Base-by-base conservation (phyloP, 2,113 vertebrate genomes). In the Hiodon alosoides region DNA sequence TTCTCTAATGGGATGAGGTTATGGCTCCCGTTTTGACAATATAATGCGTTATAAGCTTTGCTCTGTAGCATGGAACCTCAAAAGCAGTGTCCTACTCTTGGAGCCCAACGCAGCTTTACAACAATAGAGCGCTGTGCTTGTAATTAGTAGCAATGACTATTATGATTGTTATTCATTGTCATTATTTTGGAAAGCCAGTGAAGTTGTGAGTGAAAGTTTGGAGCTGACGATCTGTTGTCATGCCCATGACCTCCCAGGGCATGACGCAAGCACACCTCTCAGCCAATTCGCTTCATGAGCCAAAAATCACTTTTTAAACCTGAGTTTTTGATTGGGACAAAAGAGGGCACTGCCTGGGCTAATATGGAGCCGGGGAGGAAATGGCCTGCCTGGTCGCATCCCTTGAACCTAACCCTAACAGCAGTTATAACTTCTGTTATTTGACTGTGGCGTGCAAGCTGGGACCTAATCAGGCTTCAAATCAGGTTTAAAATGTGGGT, bases 171-270 rank as follows among this genome's bases (percentile, higher is more conserved):
- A 66, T 66, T n/a, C 46, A 10, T 66, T 65, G 62, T 65, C 11
- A 66, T 66, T 10, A 48, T 9, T 69, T 80, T 79, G 59, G 61
- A 78, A 79, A 79, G 81, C 16, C 52, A 57, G 46, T 54, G 48
- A 52, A 61, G 31, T 68, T 68, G 3, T 57, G n/a, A 55, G 31
- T 70, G 31, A 31, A 31, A 31, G 31, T 31, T 31, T 31, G 64
- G 9, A 55, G 53, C 53, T 7, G 52, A 70, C 16, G 16, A 70
- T 70, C 50, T 55, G 17, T 14, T 16, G 64, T 68, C 58, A 72
- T 50, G 75, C 67, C 67, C 65, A 73, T 79, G 77, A 80, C 31
- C 31, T 31, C 31, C 31, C 31, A 31, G 2, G 31, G 31, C 31
- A 31, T 31, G 31, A 31, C 31, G 31, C 31, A 31, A 31, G 31